phyloP scores from a whole-genome alignment of 2,797 vertebrate species.

The Zenarchopterus dispar region DNA sequence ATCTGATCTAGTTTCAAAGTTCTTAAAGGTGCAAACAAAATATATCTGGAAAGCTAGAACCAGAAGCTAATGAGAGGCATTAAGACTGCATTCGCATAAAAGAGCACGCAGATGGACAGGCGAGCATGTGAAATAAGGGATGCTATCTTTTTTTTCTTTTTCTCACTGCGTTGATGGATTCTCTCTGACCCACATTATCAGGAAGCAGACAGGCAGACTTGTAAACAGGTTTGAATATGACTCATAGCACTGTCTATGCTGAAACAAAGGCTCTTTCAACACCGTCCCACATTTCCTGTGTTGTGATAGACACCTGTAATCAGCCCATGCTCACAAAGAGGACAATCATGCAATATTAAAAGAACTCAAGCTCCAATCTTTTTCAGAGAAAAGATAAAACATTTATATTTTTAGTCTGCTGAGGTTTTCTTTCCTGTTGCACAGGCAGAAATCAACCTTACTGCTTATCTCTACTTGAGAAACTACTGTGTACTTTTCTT shows the following conservation, averaged over 20 bases:
- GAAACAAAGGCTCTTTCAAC: slow-evolving; percentile 69
- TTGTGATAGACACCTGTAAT: slow-evolving; percentile 61
- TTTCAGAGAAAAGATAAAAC: slow-evolving; percentile 32
- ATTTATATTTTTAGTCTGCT: slow-evolving; percentile 41
- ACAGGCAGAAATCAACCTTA: slow-evolving; percentile 16
- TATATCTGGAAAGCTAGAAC: slow-evolving; percentile 38
- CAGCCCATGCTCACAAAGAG: slow-evolving; percentile 33
- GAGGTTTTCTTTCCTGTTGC: slow-evolving; percentile 34
- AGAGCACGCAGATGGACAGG: slow-evolving; percentile 41
- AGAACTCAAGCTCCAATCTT: slow-evolving; percentile 37
- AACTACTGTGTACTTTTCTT: slow-evolving; percentile 9
- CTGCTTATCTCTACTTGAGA: not conserved
- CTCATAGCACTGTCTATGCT: slow-evolving; percentile 47
- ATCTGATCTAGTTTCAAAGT: slow-evolving; percentile 50
- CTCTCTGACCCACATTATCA: slow-evolving; percentile 72
- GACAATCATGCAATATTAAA: slow-evolving; percentile 60
- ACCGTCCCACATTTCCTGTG: slow-evolving; percentile 38
- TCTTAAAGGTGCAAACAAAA: slow-evolving; percentile 64
- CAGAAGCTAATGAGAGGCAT: slow-evolving; percentile 55
- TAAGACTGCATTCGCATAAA: slow-evolving; percentile 42
- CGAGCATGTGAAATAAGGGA: slow-evolving; percentile 42
- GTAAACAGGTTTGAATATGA: slow-evolving; percentile 60
- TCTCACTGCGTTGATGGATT: slow-evolving; percentile 48
- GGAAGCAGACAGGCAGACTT: slow-evolving; percentile 53
- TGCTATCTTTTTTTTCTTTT: slow-evolving; percentile 38